Evolutionary conservation across 2,888 invertebrate genomes (phyloP).

Genomic region (Tetropium fuscum): DNA sequence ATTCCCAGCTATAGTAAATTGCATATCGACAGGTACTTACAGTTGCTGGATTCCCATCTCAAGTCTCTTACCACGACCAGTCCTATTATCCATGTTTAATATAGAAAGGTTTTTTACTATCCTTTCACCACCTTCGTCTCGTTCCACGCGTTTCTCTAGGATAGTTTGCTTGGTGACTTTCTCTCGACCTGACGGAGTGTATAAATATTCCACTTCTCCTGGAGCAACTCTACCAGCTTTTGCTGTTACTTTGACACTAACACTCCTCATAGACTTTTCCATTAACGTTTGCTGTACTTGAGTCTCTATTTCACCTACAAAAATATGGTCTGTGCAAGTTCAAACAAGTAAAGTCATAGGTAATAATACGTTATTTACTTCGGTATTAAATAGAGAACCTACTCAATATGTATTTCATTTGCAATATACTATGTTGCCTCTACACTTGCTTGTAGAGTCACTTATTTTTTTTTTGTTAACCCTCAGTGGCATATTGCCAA

Average conservation of each 20-base stretch:
- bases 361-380: too few species aligned
- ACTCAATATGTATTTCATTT: too few species aligned
- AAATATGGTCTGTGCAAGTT: background rate
- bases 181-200: constrained; percentile 51
- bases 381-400: too few species aligned
- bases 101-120: constrained; percentile 47
- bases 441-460: too few species aligned
- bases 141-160: constrained; percentile 53
- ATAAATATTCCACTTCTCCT: constrained; percentile 36
- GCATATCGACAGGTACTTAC: constrained; percentile 45
- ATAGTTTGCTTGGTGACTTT: constrained; percentile 51
- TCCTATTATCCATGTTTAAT: constrained; percentile 44
- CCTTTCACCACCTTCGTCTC: constrained; percentile 50
- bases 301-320: background rate
- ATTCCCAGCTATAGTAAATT: too few species aligned
- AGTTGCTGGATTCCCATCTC: constrained; percentile 53
- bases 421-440: too few species aligned
- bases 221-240: constrained; percentile 29
- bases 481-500: too few species aligned
- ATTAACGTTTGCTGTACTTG: background rate
- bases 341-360: too few species aligned
- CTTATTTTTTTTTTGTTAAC: too few species aligned
- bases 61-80: constrained; percentile 42
- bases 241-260: constrained; percentile 32
- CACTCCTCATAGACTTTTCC: background rate